phyloP scores from a whole-genome alignment of 2,797 vertebrate genomes.

The Chaetophractus vellerosus region DNA sequence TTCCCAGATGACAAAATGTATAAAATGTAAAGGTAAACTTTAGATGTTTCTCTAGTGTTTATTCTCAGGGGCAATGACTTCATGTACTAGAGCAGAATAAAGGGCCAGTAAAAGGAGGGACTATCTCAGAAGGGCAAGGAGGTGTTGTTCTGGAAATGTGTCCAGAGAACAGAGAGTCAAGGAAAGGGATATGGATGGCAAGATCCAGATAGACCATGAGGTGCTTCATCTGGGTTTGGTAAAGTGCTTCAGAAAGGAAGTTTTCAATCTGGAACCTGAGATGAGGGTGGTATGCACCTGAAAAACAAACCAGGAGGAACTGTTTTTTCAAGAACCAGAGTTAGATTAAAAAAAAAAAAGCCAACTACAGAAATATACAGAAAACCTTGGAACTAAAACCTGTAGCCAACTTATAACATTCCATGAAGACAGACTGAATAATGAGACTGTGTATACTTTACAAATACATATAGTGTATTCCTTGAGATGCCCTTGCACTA shows the following conservation, averaged over 20 bases:
- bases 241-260: background rate
- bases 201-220: background rate
- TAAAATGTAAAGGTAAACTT: background rate
- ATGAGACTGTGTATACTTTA: background rate
- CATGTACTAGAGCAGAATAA: background rate
- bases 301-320: slow-evolving; percentile 4
- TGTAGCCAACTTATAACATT: background rate
- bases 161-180: background rate
- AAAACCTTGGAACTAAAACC: background rate
- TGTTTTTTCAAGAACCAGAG: background rate
- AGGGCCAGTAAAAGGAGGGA: background rate
- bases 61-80: slow-evolving; percentile 27
- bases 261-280: background rate
- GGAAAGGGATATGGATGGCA: background rate
- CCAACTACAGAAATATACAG: background rate
- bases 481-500: background rate
- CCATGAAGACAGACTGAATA: background rate
- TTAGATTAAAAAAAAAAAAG: slow-evolving; percentile 2
- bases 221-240: background rate
- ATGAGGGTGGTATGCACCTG: background rate
- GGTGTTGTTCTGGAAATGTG: background rate
- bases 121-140: background rate
- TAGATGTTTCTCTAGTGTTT: background rate
- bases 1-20: slow-evolving; percentile 43
- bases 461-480: background rate